These are phyloP conservation scores for Rhinolophus sinicus DNA, from an alignment of 2,113 vertebrate genomes.

Conservation along the genomic window DNA sequence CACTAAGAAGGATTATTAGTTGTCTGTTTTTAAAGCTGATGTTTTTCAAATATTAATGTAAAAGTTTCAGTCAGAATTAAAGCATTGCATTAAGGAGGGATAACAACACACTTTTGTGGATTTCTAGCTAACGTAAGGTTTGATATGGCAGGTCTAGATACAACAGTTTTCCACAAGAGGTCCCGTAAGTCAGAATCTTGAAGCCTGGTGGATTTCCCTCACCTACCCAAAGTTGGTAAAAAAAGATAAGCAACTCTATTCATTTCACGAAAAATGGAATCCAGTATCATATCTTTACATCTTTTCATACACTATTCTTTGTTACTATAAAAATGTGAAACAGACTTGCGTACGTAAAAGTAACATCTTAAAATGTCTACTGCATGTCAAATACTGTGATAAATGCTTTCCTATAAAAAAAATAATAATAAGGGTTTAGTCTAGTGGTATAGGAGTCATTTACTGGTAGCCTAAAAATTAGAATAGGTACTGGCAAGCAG, in stretches of 20 bases:
- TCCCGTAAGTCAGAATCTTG: not conserved
- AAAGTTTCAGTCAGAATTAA: not conserved
- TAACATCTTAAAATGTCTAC: not conserved
- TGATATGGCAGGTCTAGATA: not conserved
- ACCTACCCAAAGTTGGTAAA: not conserved
- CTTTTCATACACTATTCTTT: not conserved
- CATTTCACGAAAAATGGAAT: not conserved
- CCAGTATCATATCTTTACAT: not conserved
- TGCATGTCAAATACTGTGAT: not conserved
- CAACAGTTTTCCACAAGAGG: not conserved
- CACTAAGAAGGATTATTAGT: not conserved
- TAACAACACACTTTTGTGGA: not conserved
- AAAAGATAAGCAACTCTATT: not conserved
- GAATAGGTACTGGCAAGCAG: not conserved
- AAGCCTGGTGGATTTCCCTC: not conserved
- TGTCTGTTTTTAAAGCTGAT: not conserved
- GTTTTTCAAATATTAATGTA: not conserved
- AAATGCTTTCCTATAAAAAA: not conserved
- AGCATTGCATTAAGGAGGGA: not conserved
- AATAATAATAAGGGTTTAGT: not conserved
- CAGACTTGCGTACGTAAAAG: not conserved
- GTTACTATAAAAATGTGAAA: not conserved
- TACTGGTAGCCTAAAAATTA: constrained; percentile 18
- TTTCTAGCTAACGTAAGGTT: not conserved
- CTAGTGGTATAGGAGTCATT: not conserved